These are phyloP conservation scores for Trachops cirrhosus DNA, from an alignment of 2,797 vertebrate species.

Conservation along the genomic window DNA sequence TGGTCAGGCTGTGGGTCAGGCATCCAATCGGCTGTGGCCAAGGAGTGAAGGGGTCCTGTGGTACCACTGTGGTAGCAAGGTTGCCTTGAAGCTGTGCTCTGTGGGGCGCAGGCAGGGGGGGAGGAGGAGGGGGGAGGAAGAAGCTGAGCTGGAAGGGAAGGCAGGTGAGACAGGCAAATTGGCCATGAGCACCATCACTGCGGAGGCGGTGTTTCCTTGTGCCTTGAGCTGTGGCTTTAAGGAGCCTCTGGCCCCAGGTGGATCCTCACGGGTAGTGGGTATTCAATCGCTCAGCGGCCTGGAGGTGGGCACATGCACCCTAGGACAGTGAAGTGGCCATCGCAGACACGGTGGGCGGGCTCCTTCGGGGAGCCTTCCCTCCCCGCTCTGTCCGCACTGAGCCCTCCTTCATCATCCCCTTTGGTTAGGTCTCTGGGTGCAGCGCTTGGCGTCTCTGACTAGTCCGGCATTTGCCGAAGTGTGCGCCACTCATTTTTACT, in stretches of 20 bases:
- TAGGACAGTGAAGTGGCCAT: not conserved
- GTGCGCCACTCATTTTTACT: not conserved
- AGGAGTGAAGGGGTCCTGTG: not conserved
- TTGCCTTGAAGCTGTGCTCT: not conserved
- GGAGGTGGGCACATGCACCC: not conserved
- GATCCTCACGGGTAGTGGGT: not conserved
- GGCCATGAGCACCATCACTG: not conserved
- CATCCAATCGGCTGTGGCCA: not conserved
- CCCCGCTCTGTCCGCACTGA: not conserved
- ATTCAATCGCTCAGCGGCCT: not conserved
- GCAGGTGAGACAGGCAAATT: not conserved
- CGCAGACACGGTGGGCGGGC: fast-evolving
- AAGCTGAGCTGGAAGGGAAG: not conserved
- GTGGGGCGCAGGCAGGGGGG: too few relatives aligned
- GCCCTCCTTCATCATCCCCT: too few relatives aligned
- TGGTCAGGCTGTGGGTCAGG: not conserved
- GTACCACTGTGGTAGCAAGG: not conserved
- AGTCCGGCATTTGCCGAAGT: not conserved
- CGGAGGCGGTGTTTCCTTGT: too few relatives aligned
- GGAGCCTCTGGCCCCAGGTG: not conserved
- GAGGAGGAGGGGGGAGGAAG: too few relatives aligned
- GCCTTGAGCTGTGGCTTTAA: not conserved
- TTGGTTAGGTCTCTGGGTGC: not conserved
- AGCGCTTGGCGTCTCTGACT: not conserved
- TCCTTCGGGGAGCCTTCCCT: not conserved